Base-by-base conservation (phyloP, 2,888 invertebrate species). In the Phorcus lineatus region DNA sequence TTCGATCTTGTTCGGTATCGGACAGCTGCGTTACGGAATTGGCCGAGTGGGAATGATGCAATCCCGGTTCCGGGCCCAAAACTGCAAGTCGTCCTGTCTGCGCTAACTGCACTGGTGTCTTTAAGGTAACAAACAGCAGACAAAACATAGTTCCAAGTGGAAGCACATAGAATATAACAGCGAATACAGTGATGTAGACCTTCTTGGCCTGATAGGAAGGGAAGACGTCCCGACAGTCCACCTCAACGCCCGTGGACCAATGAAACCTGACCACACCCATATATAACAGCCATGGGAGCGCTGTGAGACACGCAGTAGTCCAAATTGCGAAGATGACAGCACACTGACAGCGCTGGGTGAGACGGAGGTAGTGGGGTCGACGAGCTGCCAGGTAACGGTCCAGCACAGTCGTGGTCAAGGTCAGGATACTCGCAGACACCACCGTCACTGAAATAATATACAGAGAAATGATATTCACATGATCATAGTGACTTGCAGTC, bases 141-240 rank as follows among this genome's bases (percentile, higher is more conserved):
- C 80, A 77, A 57, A 86, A 86, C 88, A 88, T 88, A 4, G 83
- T 53, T 11, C 82, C 19, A n/a, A 87, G n/a, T 0, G 88, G 88
- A 9, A 87, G 22, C 7, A 84, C 70, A 53, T 84, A 88, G 16
- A 85, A 83, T 4, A 85, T 11, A 16, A 79, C 28, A 28, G 81
- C 82, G 47, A 86, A 86, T 2, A 82, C 74, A 24, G 83, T 81
- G 28, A 83, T 83, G 57, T 88, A 88, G 2, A 77, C 67, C 67
- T 79, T 78, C 28, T 85, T 67, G 3, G 82, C 76, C 19, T 67
- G 67, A 13, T 66, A 28, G 1, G 86, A 86, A 0, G 86, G 88
- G 62, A 88, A 88, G 28, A 83, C 80, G 11, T 84, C 81, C 52
- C 83, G 80, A 67, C 88, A 88, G 28, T 85, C 70, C n/a, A 82